Evolutionary conservation across 2,888 invertebrate species (phyloP).

Genomic region (Liopterus haemorrhoidalis): DNA sequence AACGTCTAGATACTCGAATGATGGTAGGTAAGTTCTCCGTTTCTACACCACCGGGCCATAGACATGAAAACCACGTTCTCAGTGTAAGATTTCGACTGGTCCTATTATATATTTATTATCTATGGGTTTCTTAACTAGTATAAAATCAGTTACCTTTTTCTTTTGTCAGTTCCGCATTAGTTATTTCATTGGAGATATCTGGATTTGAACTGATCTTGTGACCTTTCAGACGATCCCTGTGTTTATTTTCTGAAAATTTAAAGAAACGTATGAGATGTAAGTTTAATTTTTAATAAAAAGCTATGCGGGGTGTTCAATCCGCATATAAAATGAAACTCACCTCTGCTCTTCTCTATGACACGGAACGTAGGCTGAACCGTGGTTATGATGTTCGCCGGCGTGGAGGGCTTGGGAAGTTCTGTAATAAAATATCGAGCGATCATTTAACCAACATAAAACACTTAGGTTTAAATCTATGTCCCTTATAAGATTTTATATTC

Average conservation of each 20-base stretch:
- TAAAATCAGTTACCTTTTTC: slow-evolving; percentile 42
- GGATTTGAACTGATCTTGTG: slow-evolving; percentile 31
- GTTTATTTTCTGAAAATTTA: slow-evolving; percentile 23
- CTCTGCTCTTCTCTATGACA: slow-evolving; percentile 18
- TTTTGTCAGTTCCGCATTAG: slow-evolving; percentile 38
- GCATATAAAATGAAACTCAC: slow-evolving; percentile 8
- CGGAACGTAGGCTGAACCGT: slow-evolving; percentile 18
- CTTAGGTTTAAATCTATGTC: too few species aligned
- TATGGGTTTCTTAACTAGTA: too few species aligned
- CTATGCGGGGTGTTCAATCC: neutral
- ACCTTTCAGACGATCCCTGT: slow-evolving; percentile 29
- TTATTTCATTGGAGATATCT: slow-evolving; percentile 39
- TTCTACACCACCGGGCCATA: too few species aligned
- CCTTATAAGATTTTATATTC: too few species aligned
- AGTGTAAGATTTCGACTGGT: too few species aligned
- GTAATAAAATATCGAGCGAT: slow-evolving; percentile 30
- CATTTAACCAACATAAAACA: too few species aligned
- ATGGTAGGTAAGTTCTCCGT: too few species aligned
- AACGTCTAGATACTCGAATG: too few species aligned
- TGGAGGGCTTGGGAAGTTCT: slow-evolving; percentile 42
- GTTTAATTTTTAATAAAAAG: slow-evolving; percentile 19
- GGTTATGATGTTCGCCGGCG: slow-evolving; percentile 26
- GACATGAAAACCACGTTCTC: too few species aligned
- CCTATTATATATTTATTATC: too few species aligned
- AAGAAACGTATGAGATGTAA: slow-evolving; percentile 23